Conservation (phyloP, 2,113 vertebrate species). For the Vicugna pacos region DNA sequence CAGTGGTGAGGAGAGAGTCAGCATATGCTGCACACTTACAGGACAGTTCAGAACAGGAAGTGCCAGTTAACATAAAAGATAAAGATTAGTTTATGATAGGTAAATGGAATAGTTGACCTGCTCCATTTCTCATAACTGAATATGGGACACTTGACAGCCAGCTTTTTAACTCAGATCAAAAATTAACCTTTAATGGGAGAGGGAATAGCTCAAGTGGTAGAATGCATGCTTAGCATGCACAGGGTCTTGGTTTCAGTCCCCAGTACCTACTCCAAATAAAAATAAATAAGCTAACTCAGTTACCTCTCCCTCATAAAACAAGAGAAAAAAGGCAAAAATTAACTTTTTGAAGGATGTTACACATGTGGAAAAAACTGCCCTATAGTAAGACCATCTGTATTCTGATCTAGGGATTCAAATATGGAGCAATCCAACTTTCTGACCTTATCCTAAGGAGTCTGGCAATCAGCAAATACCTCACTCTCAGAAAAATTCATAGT, state of each 20-base stretch:
- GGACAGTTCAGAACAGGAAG: background rate
- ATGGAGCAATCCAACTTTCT: background rate
- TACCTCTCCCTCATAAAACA: too few species aligned
- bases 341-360: background rate
- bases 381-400: background rate
- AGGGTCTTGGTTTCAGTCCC: too few species aligned
- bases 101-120: background rate
- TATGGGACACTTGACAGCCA: background rate
- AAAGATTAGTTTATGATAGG: background rate
- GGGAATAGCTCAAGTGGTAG: too few species aligned
- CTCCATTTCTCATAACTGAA: background rate
- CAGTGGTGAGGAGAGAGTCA: background rate
- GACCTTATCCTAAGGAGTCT: background rate
- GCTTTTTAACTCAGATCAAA: background rate
- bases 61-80: background rate
- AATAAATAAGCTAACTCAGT: too few species aligned
- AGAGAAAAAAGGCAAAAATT: background rate
- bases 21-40: background rate
- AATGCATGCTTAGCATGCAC: too few species aligned
- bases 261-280: too few species aligned
- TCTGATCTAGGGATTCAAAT: background rate
- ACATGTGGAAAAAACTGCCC: background rate
- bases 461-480: background rate
- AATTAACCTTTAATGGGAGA: background rate
- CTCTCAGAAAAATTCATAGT: background rate